These are phyloP conservation scores for Dendroctonus ponderosae DNA, from an alignment of 1,140 invertebrate genomes.

Conservation along the genomic window DNA sequence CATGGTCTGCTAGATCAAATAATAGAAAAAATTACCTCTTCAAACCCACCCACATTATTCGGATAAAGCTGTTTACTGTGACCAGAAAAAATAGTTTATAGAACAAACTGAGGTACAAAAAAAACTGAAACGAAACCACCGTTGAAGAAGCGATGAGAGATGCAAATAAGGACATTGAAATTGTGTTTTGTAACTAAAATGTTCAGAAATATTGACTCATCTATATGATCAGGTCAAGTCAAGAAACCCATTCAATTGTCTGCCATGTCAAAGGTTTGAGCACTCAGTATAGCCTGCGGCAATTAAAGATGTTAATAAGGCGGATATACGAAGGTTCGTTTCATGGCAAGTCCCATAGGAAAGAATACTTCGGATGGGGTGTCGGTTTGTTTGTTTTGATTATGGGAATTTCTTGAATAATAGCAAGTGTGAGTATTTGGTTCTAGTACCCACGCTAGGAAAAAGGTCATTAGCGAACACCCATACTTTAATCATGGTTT, in stretches of 20 bases:
- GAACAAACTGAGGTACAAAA: not conserved
- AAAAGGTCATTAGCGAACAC: constrained; percentile 7
- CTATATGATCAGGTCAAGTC: too few relatives aligned
- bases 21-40: constrained; percentile 20
- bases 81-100: not conserved
- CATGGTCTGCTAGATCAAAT: constrained; percentile 23
- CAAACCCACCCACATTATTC: constrained; percentile 9
- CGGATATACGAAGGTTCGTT: constrained; percentile 12
- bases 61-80: not conserved
- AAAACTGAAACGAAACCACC: not conserved
- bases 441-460: constrained; percentile 6
- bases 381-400: constrained; percentile 21
- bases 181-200: too few relatives aligned
- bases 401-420: constrained; percentile 23
- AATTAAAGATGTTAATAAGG: constrained; percentile 25
- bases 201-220: too few relatives aligned
- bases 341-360: constrained; percentile 19
- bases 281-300: constrained; percentile 4
- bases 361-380: constrained; percentile 15
- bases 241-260: too few relatives aligned
- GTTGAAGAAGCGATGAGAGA: too few relatives aligned
- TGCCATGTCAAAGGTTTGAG: too few relatives aligned
- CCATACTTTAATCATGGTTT: too few relatives aligned
- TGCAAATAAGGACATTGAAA: too few relatives aligned
- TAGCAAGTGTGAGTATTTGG: constrained; percentile 9